phyloP scores from a whole-genome alignment of 2,888 invertebrate genomes.

The Ectropis crepuscularia region DNA sequence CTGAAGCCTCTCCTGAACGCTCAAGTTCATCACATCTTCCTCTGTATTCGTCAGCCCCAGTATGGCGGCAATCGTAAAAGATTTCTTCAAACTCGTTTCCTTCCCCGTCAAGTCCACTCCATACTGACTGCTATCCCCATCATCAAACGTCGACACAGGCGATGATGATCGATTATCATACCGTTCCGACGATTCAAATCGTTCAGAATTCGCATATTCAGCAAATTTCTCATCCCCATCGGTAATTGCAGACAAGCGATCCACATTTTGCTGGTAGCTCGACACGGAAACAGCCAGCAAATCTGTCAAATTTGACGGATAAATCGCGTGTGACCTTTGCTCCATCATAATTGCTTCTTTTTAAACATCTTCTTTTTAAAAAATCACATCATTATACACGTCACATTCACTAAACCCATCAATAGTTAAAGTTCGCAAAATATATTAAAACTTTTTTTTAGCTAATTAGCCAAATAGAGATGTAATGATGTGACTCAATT shows the following conservation, averaged over 20 bases:
- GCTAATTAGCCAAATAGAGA: slow-evolving; percentile 30
- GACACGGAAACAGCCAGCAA: slow-evolving; percentile 66
- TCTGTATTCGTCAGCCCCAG: slow-evolving; percentile 88
- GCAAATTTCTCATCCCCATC: slow-evolving; percentile 54
- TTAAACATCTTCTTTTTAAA: slow-evolving; percentile 45
- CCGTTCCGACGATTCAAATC: slow-evolving; percentile 56
- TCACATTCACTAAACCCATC: neutral
- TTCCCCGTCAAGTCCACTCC: slow-evolving; percentile 79
- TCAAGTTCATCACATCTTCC: slow-evolving; percentile 82
- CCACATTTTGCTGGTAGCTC: slow-evolving; percentile 69
- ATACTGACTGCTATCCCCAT: slow-evolving; percentile 70
- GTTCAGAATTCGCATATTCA: slow-evolving; percentile 27
- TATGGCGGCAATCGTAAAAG: slow-evolving; percentile 95
- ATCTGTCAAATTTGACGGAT: slow-evolving; percentile 71
- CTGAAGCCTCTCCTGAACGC: slow-evolving; percentile 79
- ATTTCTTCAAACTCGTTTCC: slow-evolving; percentile 83
- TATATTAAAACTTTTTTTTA: neutral
- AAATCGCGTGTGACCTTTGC: slow-evolving; percentile 63
- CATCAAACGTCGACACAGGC: slow-evolving; percentile 71
- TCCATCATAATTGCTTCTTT: slow-evolving; percentile 65
- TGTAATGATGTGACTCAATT: slow-evolving; percentile 42
- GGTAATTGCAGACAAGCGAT: slow-evolving; percentile 55
- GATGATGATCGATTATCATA: slow-evolving; percentile 64
- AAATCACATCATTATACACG: slow-evolving; percentile 10
- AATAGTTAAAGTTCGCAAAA: neutral